Conservation (phyloP, 2,797 vertebrate genomes). For the Myotis daubentonii region DNA sequence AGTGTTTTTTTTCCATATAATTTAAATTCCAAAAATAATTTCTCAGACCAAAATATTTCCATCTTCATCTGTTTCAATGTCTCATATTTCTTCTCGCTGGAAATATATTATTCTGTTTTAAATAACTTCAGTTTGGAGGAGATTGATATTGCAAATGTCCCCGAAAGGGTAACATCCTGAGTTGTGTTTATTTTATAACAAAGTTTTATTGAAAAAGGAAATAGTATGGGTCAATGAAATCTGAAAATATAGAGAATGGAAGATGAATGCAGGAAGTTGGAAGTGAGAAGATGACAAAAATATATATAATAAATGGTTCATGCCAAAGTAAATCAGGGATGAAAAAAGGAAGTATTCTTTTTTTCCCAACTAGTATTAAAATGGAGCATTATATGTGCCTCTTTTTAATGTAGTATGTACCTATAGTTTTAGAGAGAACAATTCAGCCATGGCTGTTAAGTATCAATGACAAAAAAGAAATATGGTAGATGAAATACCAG, state of each 20-base stretch:
- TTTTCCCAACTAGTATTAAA: not conserved
- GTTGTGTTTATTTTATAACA: slow-evolving; percentile 45
- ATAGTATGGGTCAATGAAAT: not conserved
- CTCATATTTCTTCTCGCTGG: not conserved
- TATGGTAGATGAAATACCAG: slow-evolving; percentile 43
- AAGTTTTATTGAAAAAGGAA: slow-evolving; percentile 16
- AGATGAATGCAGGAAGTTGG: not conserved
- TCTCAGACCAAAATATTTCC: not conserved
- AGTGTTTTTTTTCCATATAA: not conserved
- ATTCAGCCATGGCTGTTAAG: slow-evolving; percentile 39
- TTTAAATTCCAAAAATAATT: slow-evolving; percentile 15
- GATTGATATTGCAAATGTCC: not conserved
- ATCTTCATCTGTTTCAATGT: not conserved
- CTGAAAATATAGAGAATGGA: slow-evolving; percentile 17
- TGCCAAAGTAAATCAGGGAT: not conserved
- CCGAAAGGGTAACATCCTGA: not conserved
- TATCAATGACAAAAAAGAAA: slow-evolving; percentile 63
- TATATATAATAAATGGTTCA: not conserved
- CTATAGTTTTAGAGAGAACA: slow-evolving; percentile 24
- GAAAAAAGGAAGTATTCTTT: not conserved
- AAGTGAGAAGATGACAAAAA: not conserved
- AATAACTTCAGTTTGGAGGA: slow-evolving; percentile 11
- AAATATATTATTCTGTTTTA: slow-evolving; percentile 8
- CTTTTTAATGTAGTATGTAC: not conserved
- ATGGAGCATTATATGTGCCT: not conserved